A percentile compares a stretch with the other conserved stretches of the same genome.
These are phyloP conservation scores for Caradrina clavipalpis DNA, from an alignment of 2,888 invertebrate genomes.

Conservation along the genomic window DNA sequence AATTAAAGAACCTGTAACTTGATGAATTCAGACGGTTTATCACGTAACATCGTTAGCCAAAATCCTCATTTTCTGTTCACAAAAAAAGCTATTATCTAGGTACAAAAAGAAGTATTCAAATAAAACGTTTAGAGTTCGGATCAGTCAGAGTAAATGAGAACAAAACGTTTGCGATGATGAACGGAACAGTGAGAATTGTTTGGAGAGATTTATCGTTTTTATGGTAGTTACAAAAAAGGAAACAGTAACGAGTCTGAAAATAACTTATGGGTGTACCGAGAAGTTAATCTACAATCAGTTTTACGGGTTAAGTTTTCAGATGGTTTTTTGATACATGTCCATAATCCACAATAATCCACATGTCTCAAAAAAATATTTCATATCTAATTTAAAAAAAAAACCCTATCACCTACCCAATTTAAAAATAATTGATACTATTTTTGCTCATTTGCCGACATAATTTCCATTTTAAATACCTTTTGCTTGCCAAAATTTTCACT, in stretches of 20 bases:
- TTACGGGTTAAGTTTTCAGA: no score
- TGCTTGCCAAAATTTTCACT: neutral
- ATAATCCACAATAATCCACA: no score
- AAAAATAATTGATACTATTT: no score
- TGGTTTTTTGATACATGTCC: no score
- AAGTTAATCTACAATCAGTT: no score
- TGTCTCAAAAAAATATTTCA: no score
- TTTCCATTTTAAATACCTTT: neutral
- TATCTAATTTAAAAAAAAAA: no score
- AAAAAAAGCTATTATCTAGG: slow-evolving; percentile 66
- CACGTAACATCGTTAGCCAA: slow-evolving; percentile 52
- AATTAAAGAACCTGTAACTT: slow-evolving; percentile 56
- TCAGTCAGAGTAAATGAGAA: slow-evolving; percentile 40
- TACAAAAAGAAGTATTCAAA: slow-evolving; percentile 54
- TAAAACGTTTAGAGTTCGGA: slow-evolving; percentile 30
- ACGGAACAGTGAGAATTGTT: slow-evolving; percentile 53
- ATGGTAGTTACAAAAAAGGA: slow-evolving; percentile 13
- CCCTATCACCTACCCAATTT: no score
- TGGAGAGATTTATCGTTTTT: slow-evolving; percentile 42
- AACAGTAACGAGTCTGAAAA: neutral
- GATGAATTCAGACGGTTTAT: slow-evolving; percentile 46
- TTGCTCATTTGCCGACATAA: no score
- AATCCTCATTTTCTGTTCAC: slow-evolving; percentile 47
- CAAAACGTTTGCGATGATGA: slow-evolving; percentile 47
- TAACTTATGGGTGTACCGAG: no score